A percentile compares a stretch with the other conserved stretches of the same genome.
phyloP scores from a whole-genome alignment of 2,888 invertebrate species.

The Eurytoma californica region DNA sequence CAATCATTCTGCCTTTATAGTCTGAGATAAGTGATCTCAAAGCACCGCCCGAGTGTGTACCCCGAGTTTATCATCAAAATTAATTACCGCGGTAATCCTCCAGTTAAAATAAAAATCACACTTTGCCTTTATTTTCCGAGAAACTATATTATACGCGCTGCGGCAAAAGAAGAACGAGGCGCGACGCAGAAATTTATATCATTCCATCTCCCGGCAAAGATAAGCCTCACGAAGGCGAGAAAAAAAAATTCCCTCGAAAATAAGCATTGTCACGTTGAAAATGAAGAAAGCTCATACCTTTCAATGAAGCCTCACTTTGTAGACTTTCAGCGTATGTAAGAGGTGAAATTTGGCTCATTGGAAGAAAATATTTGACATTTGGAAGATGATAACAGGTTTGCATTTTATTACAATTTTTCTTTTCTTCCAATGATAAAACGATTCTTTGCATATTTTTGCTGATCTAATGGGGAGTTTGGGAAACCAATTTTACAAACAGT shows the following conservation, averaged over 20 bases:
- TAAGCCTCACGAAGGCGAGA: background rate
- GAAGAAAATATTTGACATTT: too few species aligned
- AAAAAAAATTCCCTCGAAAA: background rate
- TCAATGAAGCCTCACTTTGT: background rate
- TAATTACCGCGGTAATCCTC: background rate
- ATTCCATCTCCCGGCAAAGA: background rate
- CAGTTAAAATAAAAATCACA: background rate
- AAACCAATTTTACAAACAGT: too few species aligned
- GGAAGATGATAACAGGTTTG: too few species aligned
- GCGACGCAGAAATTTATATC: background rate
- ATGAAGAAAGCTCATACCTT: background rate
- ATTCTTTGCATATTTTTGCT: too few species aligned
- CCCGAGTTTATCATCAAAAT: slow-evolving; percentile 9
- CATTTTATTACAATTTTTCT: too few species aligned
- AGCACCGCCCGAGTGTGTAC: background rate
- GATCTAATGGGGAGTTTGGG: too few species aligned
- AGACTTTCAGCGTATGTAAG: too few species aligned
- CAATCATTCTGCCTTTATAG: background rate
- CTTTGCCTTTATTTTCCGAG: background rate
- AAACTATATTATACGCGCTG: background rate
- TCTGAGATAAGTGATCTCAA: background rate
- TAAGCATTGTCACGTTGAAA: too few species aligned
- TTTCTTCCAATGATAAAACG: too few species aligned
- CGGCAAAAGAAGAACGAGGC: background rate
- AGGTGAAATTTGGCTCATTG: too few species aligned